Base-by-base conservation (phyloP, 2,888 invertebrate genomes). In the Aricia artaxerxes region DNA sequence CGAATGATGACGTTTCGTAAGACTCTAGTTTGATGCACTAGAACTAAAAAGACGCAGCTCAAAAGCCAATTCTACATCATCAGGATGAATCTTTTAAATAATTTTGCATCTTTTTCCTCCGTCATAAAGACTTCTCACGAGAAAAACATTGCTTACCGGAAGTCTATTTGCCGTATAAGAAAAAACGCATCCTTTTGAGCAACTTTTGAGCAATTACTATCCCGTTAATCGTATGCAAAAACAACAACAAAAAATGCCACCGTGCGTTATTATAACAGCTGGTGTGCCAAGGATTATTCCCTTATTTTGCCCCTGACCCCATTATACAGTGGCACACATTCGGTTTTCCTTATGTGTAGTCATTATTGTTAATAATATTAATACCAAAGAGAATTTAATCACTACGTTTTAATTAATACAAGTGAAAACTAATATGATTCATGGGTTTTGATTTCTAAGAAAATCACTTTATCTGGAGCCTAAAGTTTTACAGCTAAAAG, bases 281-380 rank as follows among this genome's bases (percentile, higher is more conserved):
- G 53, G 31, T 75, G 11, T 57, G 76, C 57, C 16, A 53, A 76
- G 35, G 35, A 57, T 76, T 57, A 57, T 76, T 35, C 35, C 49
- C 53, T 49, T 49, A 4, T 9, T 16, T 11, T 75, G 44, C 53
- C 49, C 53, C 13, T 31, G 76, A 53, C 76, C 76, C 57, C 9
- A 31, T n/a, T 73, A 16, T 31, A 76, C 5, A 11, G 69, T 69
- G 69, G 53, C 11, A 13, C 35, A 76, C 76, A 35, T 53, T 76
- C 35, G 76, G 76, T 76, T 76, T 76, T 76, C 76, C 76, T 76
- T 76, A 53, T 6, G 76, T 76, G 57, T 57, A 4, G 5, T 16
- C 35, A 57, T 35, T 38, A 69, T 38, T 31, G 24, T 38, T 49
- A 69, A 69, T 38, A 35, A 35, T 24, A 24, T 24, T 24, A 24